Evolutionary conservation across 23 tunicate species (phyloP).

Genomic region (Styela plicata): DNA sequence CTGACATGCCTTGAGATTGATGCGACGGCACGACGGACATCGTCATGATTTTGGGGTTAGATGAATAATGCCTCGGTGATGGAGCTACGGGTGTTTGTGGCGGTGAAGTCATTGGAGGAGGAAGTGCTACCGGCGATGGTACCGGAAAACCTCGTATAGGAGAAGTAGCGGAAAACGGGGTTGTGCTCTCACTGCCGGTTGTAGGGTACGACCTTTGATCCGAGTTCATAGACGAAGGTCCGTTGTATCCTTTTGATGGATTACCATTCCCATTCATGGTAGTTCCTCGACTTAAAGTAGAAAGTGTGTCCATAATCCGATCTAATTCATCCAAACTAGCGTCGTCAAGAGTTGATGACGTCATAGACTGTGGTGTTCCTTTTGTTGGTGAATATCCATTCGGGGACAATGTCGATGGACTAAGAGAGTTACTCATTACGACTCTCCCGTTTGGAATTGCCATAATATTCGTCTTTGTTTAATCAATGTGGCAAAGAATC

Average conservation of each 20-base stretch:
- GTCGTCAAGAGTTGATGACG: slow-evolving; percentile 24
- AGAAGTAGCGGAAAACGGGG: background rate
- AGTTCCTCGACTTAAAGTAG: slow-evolving; percentile 15
- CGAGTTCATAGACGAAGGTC: background rate
- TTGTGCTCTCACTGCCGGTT: background rate
- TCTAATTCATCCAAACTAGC: slow-evolving; percentile 24
- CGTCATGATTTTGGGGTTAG: slow-evolving; percentile 34
- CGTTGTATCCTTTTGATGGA: background rate
- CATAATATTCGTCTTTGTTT: slow-evolving; percentile 1
- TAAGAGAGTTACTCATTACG: background rate
- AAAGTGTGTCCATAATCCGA: slow-evolving; percentile 28
- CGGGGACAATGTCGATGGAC: slow-evolving; percentile 4
- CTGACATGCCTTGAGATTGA: background rate
- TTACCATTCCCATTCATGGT: background rate
- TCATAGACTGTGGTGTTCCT: slow-evolving; percentile 13
- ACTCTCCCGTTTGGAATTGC: slow-evolving; percentile 10
- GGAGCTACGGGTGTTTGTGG: slow-evolving; percentile 18
- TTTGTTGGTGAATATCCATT: background rate
- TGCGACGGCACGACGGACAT: slow-evolving; percentile 6
- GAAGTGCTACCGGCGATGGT: background rate
- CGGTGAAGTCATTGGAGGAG: slow-evolving; percentile 29
- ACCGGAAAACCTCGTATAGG: background rate
- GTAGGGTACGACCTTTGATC: slow-evolving; percentile 8
- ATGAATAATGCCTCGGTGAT: slow-evolving; percentile 5
- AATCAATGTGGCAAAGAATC: too few relatives aligned